These are phyloP conservation scores for Stenodema calcarata DNA, from an alignment of 2,888 invertebrate genomes.

Conservation along the genomic window DNA sequence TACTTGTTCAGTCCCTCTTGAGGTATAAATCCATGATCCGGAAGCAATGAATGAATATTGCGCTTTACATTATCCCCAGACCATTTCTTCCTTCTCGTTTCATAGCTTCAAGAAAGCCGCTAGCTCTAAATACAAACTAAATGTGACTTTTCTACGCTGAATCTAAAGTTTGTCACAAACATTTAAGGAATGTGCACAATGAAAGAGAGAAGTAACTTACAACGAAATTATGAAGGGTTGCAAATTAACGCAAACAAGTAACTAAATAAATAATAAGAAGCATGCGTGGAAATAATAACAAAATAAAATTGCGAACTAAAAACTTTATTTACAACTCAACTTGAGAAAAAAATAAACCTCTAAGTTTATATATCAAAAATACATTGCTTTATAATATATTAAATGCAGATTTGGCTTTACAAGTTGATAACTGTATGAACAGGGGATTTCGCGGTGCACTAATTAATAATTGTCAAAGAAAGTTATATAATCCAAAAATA, in stretches of 20 bases:
- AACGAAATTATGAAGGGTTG: neutral
- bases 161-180: slow-evolving; percentile 8
- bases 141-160: slow-evolving; percentile 7
- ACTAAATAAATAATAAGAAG: slow-evolving; percentile 5
- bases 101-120: neutral
- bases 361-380: slow-evolving; percentile 27
- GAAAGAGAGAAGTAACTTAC: neutral
- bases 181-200: neutral
- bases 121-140: neutral
- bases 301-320: slow-evolving; percentile 37
- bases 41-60: neutral
- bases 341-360: neutral
- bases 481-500: neutral
- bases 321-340: slow-evolving; percentile 45
- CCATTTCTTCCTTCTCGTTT: neutral
- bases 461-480: neutral
- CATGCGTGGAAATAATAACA: slow-evolving; percentile 2
- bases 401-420: slow-evolving; percentile 5
- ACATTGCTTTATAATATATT: neutral
- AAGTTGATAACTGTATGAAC: neutral
- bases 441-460: neutral
- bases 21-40: neutral
- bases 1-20: neutral
- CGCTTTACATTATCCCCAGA: neutral
- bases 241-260: neutral